Percentiles rank a stretch among this genome's conserved stretches.
Evolutionary conservation across 2,888 invertebrate genomes (phyloP).

Genomic region (Diaperis boleti): DNA sequence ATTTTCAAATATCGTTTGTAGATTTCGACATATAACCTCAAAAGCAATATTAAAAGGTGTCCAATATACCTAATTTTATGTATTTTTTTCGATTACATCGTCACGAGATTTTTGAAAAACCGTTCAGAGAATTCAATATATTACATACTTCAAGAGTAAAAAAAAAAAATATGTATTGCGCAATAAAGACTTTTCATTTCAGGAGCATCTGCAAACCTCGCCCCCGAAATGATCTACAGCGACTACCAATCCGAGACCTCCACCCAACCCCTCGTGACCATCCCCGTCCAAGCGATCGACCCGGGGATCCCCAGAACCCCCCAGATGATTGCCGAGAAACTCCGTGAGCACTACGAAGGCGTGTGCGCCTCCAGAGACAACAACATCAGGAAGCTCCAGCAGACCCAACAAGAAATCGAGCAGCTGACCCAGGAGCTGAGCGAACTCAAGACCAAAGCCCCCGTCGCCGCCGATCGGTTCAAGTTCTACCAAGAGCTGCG

Average conservation of each 20-base stretch:
- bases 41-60: no score
- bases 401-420: conserved; percentile 65
- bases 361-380: conserved; percentile 62
- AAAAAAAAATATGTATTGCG: background rate
- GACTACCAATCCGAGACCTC: conserved; percentile 66
- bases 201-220: conserved; percentile 54
- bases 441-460: conserved; percentile 71
- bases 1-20: no score
- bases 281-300: conserved; percentile 61
- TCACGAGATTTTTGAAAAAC: no score
- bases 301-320: conserved; percentile 66
- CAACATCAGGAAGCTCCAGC: conserved; percentile 65
- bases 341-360: conserved; percentile 65
- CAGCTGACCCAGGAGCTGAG: conserved; percentile 66
- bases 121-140: no score
- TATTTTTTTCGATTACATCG: no score
- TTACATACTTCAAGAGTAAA: background rate
- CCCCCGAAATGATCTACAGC: conserved; percentile 53
- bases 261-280: conserved; percentile 65
- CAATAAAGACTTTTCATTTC: conserved; percentile 11
- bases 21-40: no score
- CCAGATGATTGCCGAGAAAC: conserved; percentile 68
- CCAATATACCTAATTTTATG: no score
- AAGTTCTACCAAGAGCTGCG: conserved; percentile 93
- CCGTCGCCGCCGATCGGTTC: conserved; percentile 84